phyloP scores from a whole-genome alignment of 2,797 vertebrate species.

The Enoplosus armatus region DNA sequence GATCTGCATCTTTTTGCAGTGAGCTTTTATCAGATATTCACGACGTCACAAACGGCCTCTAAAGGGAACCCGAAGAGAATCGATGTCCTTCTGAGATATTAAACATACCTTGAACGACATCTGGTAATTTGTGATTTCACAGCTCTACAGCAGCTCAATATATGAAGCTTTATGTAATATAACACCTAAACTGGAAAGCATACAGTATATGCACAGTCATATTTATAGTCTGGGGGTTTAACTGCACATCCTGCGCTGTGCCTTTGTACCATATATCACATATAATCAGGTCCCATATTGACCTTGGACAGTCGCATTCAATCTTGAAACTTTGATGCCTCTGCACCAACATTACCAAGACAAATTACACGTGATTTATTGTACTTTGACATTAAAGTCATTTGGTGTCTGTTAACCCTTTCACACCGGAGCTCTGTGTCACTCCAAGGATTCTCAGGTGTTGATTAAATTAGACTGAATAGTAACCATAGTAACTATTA shows the following conservation, averaged over 20 bases:
- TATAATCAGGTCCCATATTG: neutral
- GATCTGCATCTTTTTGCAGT: neutral
- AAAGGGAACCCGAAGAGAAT: neutral
- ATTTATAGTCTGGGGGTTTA: constrained; percentile 13
- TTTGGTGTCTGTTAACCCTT: neutral
- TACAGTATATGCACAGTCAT: neutral
- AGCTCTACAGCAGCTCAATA: neutral
- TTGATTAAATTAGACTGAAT: constrained; percentile 1
- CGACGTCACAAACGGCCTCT: no score
- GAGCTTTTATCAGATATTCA: neutral
- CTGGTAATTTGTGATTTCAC: neutral
- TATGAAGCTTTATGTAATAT: neutral
- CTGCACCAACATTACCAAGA: neutral
- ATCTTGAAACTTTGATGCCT: neutral
- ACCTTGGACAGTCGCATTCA: neutral
- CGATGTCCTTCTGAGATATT: neutral
- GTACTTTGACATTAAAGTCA: no score
- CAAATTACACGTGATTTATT: neutral
- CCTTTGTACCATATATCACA: neutral
- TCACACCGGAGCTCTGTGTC: neutral
- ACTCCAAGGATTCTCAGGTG: neutral
- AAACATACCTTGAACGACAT: neutral
- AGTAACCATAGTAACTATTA: neutral
- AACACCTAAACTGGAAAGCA: neutral
- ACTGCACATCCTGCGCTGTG: neutral